Percentiles rank a stretch among this genome's conserved stretches.
Evolutionary conservation across 2,797 vertebrate species (phyloP).

Genomic region (Balearica regulorum): DNA sequence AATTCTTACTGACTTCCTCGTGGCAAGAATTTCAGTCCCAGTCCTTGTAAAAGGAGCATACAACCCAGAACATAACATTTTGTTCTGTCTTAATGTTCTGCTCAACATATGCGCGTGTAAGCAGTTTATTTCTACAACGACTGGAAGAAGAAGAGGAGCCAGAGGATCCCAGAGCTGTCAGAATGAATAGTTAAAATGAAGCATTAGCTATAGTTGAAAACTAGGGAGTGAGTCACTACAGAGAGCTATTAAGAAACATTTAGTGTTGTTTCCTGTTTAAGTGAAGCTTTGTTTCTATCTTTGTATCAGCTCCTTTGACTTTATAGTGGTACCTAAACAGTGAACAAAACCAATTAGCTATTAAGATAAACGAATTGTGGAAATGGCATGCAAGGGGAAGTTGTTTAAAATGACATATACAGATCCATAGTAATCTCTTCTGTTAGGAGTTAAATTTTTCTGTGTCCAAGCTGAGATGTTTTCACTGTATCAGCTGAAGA

Average conservation of each 20-base stretch:
- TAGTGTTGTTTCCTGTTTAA: background rate
- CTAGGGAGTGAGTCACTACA: background rate
- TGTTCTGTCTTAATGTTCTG: background rate
- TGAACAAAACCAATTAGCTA: background rate
- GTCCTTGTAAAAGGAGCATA: background rate
- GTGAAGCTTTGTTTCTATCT: background rate
- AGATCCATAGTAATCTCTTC: background rate
- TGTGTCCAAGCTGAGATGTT: slow-evolving; percentile 4
- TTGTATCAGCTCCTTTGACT: background rate
- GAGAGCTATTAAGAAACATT: background rate
- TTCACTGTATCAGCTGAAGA: background rate
- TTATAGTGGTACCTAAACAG: background rate
- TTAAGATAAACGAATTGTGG: background rate
- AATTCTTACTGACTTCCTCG: background rate
- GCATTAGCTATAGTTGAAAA: background rate
- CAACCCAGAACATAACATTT: background rate
- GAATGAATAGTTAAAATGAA: background rate
- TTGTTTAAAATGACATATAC: background rate
- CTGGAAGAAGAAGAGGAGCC: background rate
- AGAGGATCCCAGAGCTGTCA: background rate
- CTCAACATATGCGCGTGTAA: background rate
- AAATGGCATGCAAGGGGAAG: background rate
- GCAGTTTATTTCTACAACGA: background rate
- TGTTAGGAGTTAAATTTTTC: background rate
- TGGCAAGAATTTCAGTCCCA: background rate